These are phyloP conservation scores for Anguilla megastoma DNA, from an alignment of 2,797 vertebrate species.

Conservation along the genomic window DNA sequence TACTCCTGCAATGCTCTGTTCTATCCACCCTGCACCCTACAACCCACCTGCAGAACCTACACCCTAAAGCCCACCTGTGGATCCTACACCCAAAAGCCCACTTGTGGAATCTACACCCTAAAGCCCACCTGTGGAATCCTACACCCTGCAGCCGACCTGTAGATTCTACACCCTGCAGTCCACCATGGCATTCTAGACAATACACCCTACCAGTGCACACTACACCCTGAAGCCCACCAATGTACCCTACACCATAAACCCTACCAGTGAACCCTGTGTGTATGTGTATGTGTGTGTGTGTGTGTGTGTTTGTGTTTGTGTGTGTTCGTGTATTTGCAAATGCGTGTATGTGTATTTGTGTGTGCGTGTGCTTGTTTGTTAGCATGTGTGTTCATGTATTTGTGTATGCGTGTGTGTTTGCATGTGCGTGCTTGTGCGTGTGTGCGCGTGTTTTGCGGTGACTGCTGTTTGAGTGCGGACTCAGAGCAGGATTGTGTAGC, in stretches of 20 bases:
- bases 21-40: neutral
- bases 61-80: neutral
- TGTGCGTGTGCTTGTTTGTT: neutral
- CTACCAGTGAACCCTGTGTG: neutral
- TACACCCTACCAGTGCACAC: too few relatives aligned
- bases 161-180: neutral
- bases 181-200: neutral
- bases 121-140: neutral
- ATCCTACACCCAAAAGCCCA: neutral
- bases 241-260: too few relatives aligned
- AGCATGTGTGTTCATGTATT: neutral
- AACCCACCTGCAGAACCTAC: neutral
- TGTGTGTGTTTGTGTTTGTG: neutral
- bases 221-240: too few relatives aligned
- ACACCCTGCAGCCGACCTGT: neutral
- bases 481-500: neutral
- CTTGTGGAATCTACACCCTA: neutral
- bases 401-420: neutral
- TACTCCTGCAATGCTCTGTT: neutral
- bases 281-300: neutral
- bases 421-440: neutral
- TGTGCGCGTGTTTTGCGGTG: neutral
- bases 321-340: neutral
- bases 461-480: neutral
- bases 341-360: neutral